phyloP scores from a whole-genome alignment of 2,113 vertebrate genomes.

The Argyrosomus japonicus region DNA sequence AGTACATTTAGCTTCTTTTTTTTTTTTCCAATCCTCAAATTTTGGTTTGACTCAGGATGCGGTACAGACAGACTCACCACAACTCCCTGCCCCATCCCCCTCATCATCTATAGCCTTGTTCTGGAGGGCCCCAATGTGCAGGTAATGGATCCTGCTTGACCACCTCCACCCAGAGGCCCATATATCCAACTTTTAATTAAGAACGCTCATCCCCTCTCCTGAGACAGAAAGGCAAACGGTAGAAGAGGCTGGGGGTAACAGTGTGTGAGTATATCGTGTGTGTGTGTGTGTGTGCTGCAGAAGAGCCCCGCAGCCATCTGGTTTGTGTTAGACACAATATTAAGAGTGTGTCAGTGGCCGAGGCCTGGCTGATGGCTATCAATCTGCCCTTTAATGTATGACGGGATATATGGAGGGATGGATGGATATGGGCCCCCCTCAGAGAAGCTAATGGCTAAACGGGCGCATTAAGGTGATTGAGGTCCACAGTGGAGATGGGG shows the following conservation, averaged over 20 bases:
- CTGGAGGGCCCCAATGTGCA: constrained; percentile 56
- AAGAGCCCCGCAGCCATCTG: constrained; percentile 78
- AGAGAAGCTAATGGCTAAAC: constrained; percentile 91
- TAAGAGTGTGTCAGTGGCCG: constrained; percentile 80
- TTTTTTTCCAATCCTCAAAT: constrained; percentile 38
- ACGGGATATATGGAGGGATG: constrained; percentile 68
- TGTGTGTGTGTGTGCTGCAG: constrained; percentile 43
- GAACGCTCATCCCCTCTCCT: constrained; percentile 75
- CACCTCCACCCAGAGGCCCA: constrained; percentile 64
- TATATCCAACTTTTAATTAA: constrained; percentile 84
- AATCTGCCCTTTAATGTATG: constrained; percentile 81
- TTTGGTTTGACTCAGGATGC: constrained; percentile 43
- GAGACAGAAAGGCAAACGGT: constrained; percentile 30
- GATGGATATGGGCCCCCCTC: constrained; percentile 71
- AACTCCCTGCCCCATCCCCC: background rate
- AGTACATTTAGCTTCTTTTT: constrained; percentile 15
- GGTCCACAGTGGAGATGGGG: constrained; percentile 83
- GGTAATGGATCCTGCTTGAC: constrained; percentile 74
- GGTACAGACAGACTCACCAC: constrained; percentile 19
- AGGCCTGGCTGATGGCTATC: constrained; percentile 80
- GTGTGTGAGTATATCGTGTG: constrained; percentile 25
- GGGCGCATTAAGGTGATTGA: constrained; percentile 90
- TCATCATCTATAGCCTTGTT: constrained; percentile 64
- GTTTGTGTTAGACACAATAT: constrained; percentile 83
- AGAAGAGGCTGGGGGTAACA: constrained; percentile 21